phyloP scores from a whole-genome alignment of 2,888 invertebrate genomes.

The Scelioninae gen. 2 region DNA sequence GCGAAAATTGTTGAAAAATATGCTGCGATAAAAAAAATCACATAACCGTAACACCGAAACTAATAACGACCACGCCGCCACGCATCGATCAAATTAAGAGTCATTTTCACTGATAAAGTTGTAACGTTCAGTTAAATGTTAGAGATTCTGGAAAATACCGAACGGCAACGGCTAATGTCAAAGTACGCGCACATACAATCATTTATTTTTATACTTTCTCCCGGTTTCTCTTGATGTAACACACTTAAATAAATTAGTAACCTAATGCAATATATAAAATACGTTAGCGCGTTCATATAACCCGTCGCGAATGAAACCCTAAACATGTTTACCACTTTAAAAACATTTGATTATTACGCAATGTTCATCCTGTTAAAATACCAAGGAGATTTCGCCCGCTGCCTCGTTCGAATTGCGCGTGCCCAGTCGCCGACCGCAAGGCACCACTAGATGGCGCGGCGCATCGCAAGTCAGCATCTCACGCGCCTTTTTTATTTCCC shows the following conservation, averaged over 20 bases:
- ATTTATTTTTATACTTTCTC: constrained; percentile 57
- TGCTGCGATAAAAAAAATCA: too few relatives aligned
- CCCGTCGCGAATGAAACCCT: constrained; percentile 33
- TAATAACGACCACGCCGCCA: too few relatives aligned
- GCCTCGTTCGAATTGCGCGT: not conserved
- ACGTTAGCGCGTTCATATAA: constrained; percentile 35
- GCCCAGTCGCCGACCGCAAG: constrained; percentile 13
- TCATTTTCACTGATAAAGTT: too few relatives aligned
- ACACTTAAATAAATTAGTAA: constrained; percentile 58
- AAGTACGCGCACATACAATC: constrained; percentile 43
- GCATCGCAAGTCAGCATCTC: too few relatives aligned
- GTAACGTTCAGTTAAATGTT: constrained; percentile 5
- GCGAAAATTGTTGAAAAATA: too few relatives aligned
- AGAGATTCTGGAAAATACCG: constrained; percentile 37
- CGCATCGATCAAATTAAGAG: too few relatives aligned
- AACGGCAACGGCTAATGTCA: constrained; percentile 39
- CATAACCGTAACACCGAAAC: too few relatives aligned
- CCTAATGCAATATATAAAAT: constrained; percentile 50
- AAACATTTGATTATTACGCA: constrained; percentile 32
- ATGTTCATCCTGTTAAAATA: constrained; percentile 18
- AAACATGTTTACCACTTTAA: constrained; percentile 18
- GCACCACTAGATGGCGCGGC: too few relatives aligned
- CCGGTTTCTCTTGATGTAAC: constrained; percentile 57
- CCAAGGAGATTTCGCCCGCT: not conserved
- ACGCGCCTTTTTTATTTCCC: too few relatives aligned